Evolutionary conservation across 2,888 invertebrate species (phyloP), one percentile per base, ranked within the genome.

Genomic region (Heterodera filipjevi): DNA sequence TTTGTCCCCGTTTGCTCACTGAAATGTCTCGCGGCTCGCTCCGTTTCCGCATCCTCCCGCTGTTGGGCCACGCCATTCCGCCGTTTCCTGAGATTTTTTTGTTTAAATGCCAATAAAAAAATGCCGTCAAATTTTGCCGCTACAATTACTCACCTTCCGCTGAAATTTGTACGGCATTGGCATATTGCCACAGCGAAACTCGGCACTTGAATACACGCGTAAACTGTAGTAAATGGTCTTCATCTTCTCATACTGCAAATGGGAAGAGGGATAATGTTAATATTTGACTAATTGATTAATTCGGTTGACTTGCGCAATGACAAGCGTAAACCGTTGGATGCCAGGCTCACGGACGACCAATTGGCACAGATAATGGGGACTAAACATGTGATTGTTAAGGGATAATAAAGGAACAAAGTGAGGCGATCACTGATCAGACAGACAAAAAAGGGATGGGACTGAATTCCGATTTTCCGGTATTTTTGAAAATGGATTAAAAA

Each of bases 351-450:
- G 92, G 35, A 92, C 92, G n/a, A 94, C 91, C 80, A 96, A 92
- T 90, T 96, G 96, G 89, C 95, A 95, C 32, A 97, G 90, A 90
- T 96, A 96, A 90, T 96, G 96, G 0, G 96, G 96, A 89, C 95
- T 39, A 39, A 39, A 6, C n/a, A n/a, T 39, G 39, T 6, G 10
- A 39, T 39, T 3, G 39, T 6, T 10, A 39, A 39, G 10, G n/a
- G n/a, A 6, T 39, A 39, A 39, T 6, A 39, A 39, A 39, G 39
- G 39, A 10, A 39, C 39, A 39, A 10, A 39, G 10, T 39, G 39
- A 39, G n/a, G n/a, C n/a, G n/a, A n/a, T n/a, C n/a, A n/a, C n/a
- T n/a, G n/a, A n/a, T n/a, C n/a, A n/a, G n/a, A n/a, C n/a, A n/a
- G n/a, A n/a, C n/a, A n/a, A n/a, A n/a, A n/a, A n/a, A n/a, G n/a